phyloP scores from a whole-genome alignment of 2,797 vertebrate genomes.

The Eulemur coronatus region DNA sequence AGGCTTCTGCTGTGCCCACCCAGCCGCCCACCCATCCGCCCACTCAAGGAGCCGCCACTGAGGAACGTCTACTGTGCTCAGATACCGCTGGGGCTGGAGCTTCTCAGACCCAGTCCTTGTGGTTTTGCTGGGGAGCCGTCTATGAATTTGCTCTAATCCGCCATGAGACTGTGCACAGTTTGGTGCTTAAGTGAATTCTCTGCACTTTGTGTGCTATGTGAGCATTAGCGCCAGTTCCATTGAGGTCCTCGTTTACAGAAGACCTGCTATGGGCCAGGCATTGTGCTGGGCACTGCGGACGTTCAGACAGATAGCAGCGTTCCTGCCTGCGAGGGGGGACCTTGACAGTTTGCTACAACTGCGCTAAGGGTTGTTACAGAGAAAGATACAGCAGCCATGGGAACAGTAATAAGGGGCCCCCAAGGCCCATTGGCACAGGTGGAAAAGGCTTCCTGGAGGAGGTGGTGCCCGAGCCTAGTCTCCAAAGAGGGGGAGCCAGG shows the following conservation, averaged over 20 bases:
- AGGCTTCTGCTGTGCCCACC: not conserved
- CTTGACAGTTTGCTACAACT: not conserved
- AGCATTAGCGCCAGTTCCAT: not conserved
- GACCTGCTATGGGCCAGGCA: not conserved
- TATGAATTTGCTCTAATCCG: not conserved
- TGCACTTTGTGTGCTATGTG: not conserved
- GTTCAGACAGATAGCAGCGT: not conserved
- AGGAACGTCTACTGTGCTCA: not conserved
- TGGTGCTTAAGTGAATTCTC: not conserved
- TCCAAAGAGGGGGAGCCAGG: not conserved
- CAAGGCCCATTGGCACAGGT: not conserved
- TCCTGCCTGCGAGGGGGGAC: not conserved
- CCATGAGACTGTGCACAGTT: not conserved
- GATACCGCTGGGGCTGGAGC: not conserved
- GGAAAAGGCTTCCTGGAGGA: not conserved
- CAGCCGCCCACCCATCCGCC: not conserved
- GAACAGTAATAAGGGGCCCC: not conserved
- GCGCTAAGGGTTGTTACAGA: not conserved
- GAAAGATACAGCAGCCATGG: not conserved
- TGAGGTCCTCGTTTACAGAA: not conserved
- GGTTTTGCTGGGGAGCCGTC: rapidly evolving
- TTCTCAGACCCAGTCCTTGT: not conserved
- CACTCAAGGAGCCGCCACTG: not conserved
- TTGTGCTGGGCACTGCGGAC: too few relatives aligned
- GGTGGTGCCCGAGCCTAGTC: not conserved